Evolutionary conservation across 1,140 invertebrate species (phyloP).

Genomic region (Copidosoma floridanum): DNA sequence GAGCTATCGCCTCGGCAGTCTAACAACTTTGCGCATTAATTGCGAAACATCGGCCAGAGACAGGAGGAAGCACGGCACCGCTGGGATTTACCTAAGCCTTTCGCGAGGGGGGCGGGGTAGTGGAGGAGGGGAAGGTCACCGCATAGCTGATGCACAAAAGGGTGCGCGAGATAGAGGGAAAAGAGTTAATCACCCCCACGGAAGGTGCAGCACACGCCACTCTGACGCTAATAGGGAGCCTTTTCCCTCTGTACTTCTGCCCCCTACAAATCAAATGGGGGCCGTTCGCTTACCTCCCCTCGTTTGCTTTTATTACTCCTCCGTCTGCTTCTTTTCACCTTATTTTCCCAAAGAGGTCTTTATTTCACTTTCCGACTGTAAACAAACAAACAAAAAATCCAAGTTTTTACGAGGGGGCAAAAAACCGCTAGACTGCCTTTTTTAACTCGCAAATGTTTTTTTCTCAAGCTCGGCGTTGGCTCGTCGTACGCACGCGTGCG

Average conservation of each 20-base stretch:
- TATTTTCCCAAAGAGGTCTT: background rate
- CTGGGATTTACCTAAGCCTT: background rate
- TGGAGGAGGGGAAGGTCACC: too few relatives aligned
- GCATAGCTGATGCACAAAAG: too few relatives aligned
- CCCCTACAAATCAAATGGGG: background rate
- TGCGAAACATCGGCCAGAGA: slow-evolving; percentile 21
- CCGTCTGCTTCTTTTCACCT: background rate
- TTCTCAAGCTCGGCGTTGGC: too few relatives aligned
- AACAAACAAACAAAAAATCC: background rate
- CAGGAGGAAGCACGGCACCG: background rate
- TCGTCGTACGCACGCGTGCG: too few relatives aligned
- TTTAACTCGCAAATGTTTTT: too few relatives aligned
- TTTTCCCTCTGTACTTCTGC: background rate
- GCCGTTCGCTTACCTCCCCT: too few relatives aligned
- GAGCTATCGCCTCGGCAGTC: too few relatives aligned
- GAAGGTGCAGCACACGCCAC: background rate
- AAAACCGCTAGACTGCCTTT: background rate
- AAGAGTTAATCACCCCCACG: slow-evolving; percentile 12
- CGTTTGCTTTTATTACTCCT: too few relatives aligned
- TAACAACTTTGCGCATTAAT: slow-evolving; percentile 28
- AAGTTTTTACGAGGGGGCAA: background rate
- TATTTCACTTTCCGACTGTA: background rate
- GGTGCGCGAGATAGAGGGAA: slow-evolving; percentile 3
- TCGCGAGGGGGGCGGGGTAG: too few relatives aligned
- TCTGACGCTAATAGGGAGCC: background rate